These are phyloP conservation scores for Nannospalax galili DNA, from an alignment of 2,113 vertebrate species.

Conservation along the genomic window DNA sequence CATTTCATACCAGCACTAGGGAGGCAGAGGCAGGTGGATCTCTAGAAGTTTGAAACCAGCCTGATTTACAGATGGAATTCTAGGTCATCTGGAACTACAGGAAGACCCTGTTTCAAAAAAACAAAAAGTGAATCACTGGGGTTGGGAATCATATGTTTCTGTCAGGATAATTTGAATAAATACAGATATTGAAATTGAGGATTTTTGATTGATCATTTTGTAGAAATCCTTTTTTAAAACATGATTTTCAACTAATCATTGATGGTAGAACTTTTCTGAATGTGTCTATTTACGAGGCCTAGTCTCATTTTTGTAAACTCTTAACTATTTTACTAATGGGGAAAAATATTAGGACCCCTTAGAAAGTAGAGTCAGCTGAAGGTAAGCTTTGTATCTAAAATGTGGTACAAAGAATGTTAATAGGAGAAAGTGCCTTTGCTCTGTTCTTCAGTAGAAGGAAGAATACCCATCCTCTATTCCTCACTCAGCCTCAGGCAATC, in stretches of 20 bases:
- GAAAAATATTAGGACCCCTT: background rate
- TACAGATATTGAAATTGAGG: background rate
- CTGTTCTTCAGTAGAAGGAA: background rate
- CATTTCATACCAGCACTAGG: no score
- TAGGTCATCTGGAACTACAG: no score
- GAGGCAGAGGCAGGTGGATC: no score
- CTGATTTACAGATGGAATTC: no score
- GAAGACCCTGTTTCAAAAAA: no score
- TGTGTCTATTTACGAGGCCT: background rate
- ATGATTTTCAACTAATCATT: conserved; percentile 15
- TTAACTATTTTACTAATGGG: background rate
- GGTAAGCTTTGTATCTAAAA: background rate
- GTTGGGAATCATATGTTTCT: background rate
- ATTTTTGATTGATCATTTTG: background rate
- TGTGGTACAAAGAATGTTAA: background rate
- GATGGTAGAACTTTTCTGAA: background rate
- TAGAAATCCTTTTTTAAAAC: background rate
- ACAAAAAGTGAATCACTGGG: background rate
- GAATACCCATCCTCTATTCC: background rate
- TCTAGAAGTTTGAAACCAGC: no score
- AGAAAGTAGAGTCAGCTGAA: background rate
- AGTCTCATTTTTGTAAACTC: background rate
- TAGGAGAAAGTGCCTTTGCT: background rate
- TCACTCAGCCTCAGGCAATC: background rate
- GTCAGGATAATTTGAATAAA: background rate